Evolutionary conservation across 2,888 invertebrate species (phyloP), one percentile per base, ranked within the genome.

Genomic region (Criorhina ranunculi): DNA sequence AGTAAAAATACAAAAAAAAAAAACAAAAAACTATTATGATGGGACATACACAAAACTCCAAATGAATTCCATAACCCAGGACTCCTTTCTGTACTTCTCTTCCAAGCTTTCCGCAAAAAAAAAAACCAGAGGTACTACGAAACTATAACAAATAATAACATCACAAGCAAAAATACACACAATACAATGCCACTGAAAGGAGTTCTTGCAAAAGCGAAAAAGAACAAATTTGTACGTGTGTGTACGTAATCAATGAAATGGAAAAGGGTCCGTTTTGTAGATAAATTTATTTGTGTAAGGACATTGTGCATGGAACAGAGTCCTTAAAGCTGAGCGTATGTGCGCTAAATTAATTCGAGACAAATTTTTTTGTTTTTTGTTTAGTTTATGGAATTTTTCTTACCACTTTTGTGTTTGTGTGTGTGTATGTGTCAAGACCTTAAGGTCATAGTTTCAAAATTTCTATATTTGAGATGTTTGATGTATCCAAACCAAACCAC

Each of bases 191-290:
- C 15, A 35, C 46, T 59, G 70, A 72, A 72, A 72, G 60, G 60
- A 72, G 17, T 49, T 31, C 5, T 40, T 19, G 35, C n/a, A n/a
- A 24, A 24, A 24, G 24, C 44, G 55, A 15, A 62, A 76, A 59
- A 12, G 57, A 67, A 49, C 29, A 46, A 57, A 70, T 70, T 51
- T 72, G 49, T 75, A 33, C 49, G 42, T 67, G 67, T 60, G 51
- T 69, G 51, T 51, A 60, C 49, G 42, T 69, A 77, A 77, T 77
- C 77, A 77, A 77, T 77, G 77, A 77, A 77, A 77, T 77, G 77
- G 77, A 77, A 77, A 67, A 77, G 69, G 29, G 60, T 42, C 59
- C 15, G 59, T 53, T 67, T 59, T 7, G 37, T 11, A 49, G 57
- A 76, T 29, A 73, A 51, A 73, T 53, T 40, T 62, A 40, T 31